Percentiles rank a stretch among this genome's conserved stretches.
phyloP scores from a whole-genome alignment of 2,113 vertebrate species.

The Poecilia latipinna region DNA sequence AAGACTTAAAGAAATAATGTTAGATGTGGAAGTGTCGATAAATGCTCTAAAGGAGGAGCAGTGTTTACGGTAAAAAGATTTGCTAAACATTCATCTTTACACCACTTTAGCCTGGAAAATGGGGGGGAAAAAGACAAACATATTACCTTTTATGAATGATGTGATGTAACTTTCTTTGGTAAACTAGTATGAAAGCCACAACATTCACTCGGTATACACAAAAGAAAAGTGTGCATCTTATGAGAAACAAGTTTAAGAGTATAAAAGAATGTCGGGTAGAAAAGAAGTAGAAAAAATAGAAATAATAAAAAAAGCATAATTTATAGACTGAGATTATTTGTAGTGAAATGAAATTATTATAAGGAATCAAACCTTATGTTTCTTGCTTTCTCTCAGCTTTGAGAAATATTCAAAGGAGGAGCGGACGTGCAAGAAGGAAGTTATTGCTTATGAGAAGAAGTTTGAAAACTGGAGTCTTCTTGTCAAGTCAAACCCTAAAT shows the following conservation, averaged over 20 bases:
- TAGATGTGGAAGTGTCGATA: constrained; percentile 88
- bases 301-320: too few relatives aligned
- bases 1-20: constrained; percentile 89
- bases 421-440: constrained; percentile 81
- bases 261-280: too few relatives aligned
- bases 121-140: background rate
- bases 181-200: background rate
- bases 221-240: too few relatives aligned
- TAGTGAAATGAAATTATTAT: background rate
- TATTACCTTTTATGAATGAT: too few relatives aligned
- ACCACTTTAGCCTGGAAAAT: background rate
- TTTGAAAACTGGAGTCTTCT: constrained; percentile 83
- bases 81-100: background rate
- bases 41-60: constrained; percentile 88
- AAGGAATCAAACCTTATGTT: background rate
- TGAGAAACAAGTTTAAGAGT: background rate
- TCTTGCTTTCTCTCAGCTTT: constrained; percentile 77
- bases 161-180: background rate
- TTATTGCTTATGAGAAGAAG: constrained; percentile 86
- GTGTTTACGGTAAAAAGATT: constrained; percentile 79
- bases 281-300: too few relatives aligned
- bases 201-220: background rate
- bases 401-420: constrained; percentile 90
- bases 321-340: background rate
- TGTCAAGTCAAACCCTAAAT: constrained; percentile 67